Percentiles rank a stretch among this genome's conserved stretches.
These are phyloP conservation scores for Catagonus wagneri DNA, from an alignment of 2,113 vertebrate genomes.

Conservation along the genomic window DNA sequence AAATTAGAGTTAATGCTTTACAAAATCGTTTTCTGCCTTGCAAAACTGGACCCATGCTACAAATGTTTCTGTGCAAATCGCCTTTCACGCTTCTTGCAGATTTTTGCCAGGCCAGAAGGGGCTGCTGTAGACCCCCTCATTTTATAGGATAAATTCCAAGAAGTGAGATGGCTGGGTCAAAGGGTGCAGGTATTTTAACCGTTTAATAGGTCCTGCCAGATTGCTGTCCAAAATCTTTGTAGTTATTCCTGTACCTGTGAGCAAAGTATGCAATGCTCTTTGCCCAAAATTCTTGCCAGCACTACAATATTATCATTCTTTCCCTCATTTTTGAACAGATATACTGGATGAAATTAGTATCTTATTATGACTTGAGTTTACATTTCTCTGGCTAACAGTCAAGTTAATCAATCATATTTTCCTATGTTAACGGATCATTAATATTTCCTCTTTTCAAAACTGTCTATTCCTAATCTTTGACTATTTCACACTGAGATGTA, in stretches of 20 bases:
- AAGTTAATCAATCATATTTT: neutral
- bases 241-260: neutral
- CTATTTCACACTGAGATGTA: neutral
- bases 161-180: neutral
- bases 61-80: neutral
- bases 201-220: neutral
- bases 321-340: neutral
- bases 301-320: neutral
- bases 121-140: neutral
- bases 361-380: neutral
- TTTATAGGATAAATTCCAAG: neutral
- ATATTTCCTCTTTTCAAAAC: slow-evolving; percentile 15
- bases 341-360: neutral
- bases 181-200: neutral
- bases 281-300: neutral
- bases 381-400: neutral
- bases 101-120: neutral
- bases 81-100: neutral
- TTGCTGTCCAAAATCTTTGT: neutral
- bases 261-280: neutral
- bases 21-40: neutral
- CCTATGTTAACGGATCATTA: neutral
- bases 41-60: neutral
- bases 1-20: neutral
- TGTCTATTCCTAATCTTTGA: neutral